These are phyloP conservation scores for Chrysaora quinquecirrha DNA, from an alignment of 30 jellyfish, hydroid and myxozoan genomes.

Conservation along the genomic window DNA sequence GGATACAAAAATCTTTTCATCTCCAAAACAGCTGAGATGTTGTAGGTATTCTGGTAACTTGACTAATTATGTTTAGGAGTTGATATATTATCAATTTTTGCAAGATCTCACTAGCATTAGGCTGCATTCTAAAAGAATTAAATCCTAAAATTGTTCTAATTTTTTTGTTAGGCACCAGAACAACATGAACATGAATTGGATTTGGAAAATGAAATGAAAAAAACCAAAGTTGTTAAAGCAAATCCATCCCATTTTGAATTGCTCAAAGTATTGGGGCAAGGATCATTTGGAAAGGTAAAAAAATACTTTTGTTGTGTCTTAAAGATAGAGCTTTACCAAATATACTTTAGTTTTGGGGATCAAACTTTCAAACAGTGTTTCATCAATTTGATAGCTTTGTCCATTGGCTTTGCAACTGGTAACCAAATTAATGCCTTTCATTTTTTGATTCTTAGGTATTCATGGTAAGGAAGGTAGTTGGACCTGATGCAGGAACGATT, in stretches of 20 bases:
- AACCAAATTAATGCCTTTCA: no score
- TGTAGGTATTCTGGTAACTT: no score
- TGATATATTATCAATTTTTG: no score
- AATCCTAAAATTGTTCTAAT: neutral
- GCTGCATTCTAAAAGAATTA: no score
- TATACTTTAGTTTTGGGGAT: neutral
- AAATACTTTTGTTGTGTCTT: no score
- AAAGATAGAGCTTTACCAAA: neutral
- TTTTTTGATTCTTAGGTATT: constrained; percentile 64
- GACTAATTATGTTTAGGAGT: no score
- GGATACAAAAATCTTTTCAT: no score
- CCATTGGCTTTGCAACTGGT: no score
- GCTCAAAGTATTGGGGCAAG: constrained; percentile 95
- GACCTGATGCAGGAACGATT: constrained; percentile 92
- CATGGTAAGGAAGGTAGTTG: constrained; percentile 93
- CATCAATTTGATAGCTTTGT: no score
- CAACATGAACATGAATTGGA: constrained; percentile 84
- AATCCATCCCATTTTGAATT: constrained; percentile 94
- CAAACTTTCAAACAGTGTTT: neutral
- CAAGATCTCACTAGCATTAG: no score
- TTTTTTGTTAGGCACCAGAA: constrained; percentile 58
- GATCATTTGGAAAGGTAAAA: constrained; percentile 97
- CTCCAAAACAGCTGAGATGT: no score
- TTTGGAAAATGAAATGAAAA: constrained; percentile 77
- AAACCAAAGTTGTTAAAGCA: constrained; percentile 84